Evolutionary conservation across 1,140 invertebrate genomes (phyloP), one percentile per base, ranked within the genome.

Genomic region (Sycophila sp.): DNA sequence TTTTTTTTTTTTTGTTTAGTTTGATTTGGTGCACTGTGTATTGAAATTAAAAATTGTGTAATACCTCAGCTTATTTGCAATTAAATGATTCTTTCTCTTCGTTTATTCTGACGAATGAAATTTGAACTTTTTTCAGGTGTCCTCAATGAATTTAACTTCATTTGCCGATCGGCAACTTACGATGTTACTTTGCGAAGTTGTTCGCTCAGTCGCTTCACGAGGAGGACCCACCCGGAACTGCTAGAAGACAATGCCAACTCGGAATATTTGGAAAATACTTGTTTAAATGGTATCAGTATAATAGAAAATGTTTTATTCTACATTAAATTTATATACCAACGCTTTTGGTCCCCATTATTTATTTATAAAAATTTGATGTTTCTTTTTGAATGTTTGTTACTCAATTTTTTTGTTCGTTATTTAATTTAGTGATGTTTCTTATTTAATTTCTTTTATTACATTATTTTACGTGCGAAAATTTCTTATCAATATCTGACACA

Each of bases 201-300:
- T 79, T 91, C 91, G 2, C 80, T 96, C 11, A 95, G 93, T 79
- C 82, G 91, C 64, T 94, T 94, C 76, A 96, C 94, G 0, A 86
- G 94, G 75, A 87, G 94, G 75, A 95, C 94, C 1, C 94, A 95
- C 82, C 94, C 94, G 0, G 93, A 94, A 75, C 85, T 95, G 3
- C 80, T 94, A 28, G 91, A 94, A 78, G 93, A 95, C 74, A 94
- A 96, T 82, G 91, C 94, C 1, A 94, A 94, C 81, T 92, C 92
- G 1, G 95, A 96, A 82, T 97, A 97, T 82, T 87, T 96, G 73
- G 95, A 97, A 87, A 97, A 97, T 78, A 94, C 94, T 40, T 97
- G 95, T 81, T 83, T 97, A 1, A 95, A 94, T 81, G 92, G 94
- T 95, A 77, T 71, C n/a, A n/a, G n/a, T n/a, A n/a, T n/a, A n/a